Evolutionary conservation across 2,113 vertebrate genomes (phyloP).

Genomic region (Anarrhichthys ocellatus): DNA sequence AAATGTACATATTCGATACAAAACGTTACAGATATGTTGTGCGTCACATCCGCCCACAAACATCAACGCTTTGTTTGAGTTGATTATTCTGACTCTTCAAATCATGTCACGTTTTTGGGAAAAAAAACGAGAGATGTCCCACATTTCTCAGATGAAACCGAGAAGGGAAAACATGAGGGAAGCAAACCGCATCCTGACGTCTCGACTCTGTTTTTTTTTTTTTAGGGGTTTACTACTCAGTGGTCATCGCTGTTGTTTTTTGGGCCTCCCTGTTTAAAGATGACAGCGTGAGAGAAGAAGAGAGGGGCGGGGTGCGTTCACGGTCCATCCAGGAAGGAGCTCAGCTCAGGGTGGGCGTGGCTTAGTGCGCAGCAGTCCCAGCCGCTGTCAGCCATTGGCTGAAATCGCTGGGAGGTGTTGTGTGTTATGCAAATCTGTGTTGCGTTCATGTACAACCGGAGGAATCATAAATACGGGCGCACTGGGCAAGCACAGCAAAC

Average conservation of each 20-base stretch:
- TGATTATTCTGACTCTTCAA: no score
- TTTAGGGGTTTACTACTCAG: not conserved
- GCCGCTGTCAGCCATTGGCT: constrained; percentile 53
- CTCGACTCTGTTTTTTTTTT: not conserved
- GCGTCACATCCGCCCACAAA: not conserved
- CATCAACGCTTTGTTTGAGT: not conserved
- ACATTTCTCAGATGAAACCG: not conserved
- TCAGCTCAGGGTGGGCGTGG: not conserved
- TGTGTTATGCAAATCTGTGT: not conserved
- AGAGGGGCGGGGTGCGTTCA: constrained; percentile 35
- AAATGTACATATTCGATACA: not conserved
- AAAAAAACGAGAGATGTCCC: not conserved
- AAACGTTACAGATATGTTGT: no score
- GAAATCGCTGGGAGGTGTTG: constrained; percentile 5
- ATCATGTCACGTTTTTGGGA: constrained; percentile 3
- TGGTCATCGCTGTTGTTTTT: constrained; percentile 21
- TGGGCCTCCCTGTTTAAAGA: constrained; percentile 37
- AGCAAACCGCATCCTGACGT: not conserved
- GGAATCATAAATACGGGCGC: not conserved
- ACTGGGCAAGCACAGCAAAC: not conserved
- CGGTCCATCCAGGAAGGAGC: constrained; percentile 24
- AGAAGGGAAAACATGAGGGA: not conserved
- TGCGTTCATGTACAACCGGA: constrained; percentile 16
- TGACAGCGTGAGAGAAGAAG: constrained; percentile 75
- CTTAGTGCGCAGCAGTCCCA: constrained; percentile 11